Evolutionary conservation across 35 echinoderm and acorn worm species (phyloP).

Genomic region (Lytechinus pictus): DNA sequence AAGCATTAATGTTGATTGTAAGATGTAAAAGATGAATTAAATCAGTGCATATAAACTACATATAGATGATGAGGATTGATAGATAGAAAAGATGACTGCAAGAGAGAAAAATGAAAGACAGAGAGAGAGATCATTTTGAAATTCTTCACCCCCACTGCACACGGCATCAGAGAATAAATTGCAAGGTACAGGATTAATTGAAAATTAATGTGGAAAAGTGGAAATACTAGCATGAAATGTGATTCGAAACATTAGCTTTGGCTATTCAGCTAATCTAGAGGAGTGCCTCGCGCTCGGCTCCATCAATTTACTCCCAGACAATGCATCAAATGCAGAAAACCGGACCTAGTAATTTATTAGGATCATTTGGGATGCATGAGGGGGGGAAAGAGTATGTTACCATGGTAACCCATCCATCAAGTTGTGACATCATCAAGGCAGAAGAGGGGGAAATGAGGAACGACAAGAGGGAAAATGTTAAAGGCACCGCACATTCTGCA

Average conservation of each 20-base stretch:
- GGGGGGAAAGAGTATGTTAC: neutral
- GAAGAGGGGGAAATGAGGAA: neutral
- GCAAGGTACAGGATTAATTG: neutral
- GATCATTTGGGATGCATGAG: neutral
- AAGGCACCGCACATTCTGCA: neutral
- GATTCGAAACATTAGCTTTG: neutral
- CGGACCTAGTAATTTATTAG: neutral
- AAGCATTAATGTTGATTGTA: too few relatives aligned
- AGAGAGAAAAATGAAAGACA: neutral
- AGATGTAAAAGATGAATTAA: neutral
- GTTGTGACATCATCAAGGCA: neutral
- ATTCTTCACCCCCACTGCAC: too few relatives aligned
- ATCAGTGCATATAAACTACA: neutral
- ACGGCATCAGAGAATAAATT: neutral
- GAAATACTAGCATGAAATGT: neutral
- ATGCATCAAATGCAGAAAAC: neutral
- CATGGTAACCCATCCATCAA: neutral
- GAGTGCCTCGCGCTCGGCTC: neutral
- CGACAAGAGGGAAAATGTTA: neutral
- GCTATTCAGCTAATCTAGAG: neutral
- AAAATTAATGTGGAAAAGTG: too few relatives aligned
- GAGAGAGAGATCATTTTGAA: neutral
- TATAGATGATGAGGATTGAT: neutral
- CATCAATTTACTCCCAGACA: neutral
- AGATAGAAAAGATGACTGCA: neutral